Evolutionary conservation across 2,888 invertebrate genomes (phyloP), one percentile per base, ranked within the genome.

Genomic region (Ennomos quercinarius): DNA sequence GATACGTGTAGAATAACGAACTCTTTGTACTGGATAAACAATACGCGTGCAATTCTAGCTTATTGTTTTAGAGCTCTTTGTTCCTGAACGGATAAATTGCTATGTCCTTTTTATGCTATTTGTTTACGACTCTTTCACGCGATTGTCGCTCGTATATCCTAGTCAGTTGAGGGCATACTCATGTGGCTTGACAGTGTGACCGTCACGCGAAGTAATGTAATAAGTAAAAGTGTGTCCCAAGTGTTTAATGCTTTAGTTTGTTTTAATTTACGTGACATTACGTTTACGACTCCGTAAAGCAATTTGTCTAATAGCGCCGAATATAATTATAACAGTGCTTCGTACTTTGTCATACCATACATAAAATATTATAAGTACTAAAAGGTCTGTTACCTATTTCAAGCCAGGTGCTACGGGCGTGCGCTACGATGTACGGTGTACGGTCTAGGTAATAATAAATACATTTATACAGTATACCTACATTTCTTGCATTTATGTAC

Each of bases 121-220:
- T 50, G 38, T 50, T 53, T 53, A 44, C 41, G 40, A 51, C 44
- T 46, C 13, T 13, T 50, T 50, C 55, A 9, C 50, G 45, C 57
- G 4, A 61, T 57, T 45, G 58, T 61, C 54, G 66, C 64, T 57
- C 56, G 46, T 69, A 66, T 68, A 42, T 35, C 38, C 36, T 52
- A 37, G 34, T 2, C 8, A 10, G 46, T 68, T 66, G 50, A 50
- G 51, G 52, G 12, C 55, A 36, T 70, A 64, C 61, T 70, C 36
- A 59, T 62, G 57, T 67, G 59, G 41, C 61, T 55, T 42, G 47
- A 58, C 67, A 66, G 67, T 70, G 68, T 74, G 80, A 80, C 79
- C 78, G 84, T 86, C 86, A 86, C 78, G 84, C 80, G 64, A 80
- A 70, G 71, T 64, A 77, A 82, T 83, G 86, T 86, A 86, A n/a